Evolutionary conservation across 2,888 invertebrate species (phyloP).

Genomic region (Microplitis deprimator): DNA sequence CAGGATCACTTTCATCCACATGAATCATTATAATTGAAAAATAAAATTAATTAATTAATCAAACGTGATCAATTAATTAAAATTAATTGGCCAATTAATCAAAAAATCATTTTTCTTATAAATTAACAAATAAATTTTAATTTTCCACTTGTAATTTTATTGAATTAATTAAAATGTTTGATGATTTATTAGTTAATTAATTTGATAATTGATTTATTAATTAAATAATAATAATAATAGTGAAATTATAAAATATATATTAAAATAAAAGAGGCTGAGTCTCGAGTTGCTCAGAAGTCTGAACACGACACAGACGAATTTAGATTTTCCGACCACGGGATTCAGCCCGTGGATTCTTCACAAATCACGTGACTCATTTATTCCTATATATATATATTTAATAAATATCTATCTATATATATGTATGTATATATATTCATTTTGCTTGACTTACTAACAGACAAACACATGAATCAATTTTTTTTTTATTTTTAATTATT

Average conservation of each 20-base stretch:
- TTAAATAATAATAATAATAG: neutral
- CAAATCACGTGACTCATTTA: conserved; percentile 57
- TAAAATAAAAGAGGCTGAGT: conserved; percentile 34
- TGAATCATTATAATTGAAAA: conserved; percentile 78
- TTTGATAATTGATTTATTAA: neutral
- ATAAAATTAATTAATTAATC: conserved; percentile 56
- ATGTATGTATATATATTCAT: neutral
- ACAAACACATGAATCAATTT: too few relatives aligned
- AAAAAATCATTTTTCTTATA: neutral
- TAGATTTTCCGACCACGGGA: conserved; percentile 67
- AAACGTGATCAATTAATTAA: neutral
- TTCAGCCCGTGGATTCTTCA: conserved; percentile 62
- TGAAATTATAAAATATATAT: too few relatives aligned
- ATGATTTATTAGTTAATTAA: neutral
- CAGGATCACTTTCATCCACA: conserved; percentile 91
- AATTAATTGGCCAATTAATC: conserved; percentile 11
- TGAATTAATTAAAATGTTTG: neutral
- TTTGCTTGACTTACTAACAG: too few relatives aligned
- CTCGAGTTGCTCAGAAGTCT: conserved; percentile 61
- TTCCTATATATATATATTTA: conserved; percentile 25
- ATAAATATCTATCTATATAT: neutral
- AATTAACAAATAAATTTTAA: neutral
- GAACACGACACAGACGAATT: conserved; percentile 61
- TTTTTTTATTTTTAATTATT: too few relatives aligned
- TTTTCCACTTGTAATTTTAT: too few relatives aligned